Evolutionary conservation across 1,140 invertebrate genomes (phyloP), one percentile per base, ranked within the genome.

Genomic region (Habropoda laboriosa): DNA sequence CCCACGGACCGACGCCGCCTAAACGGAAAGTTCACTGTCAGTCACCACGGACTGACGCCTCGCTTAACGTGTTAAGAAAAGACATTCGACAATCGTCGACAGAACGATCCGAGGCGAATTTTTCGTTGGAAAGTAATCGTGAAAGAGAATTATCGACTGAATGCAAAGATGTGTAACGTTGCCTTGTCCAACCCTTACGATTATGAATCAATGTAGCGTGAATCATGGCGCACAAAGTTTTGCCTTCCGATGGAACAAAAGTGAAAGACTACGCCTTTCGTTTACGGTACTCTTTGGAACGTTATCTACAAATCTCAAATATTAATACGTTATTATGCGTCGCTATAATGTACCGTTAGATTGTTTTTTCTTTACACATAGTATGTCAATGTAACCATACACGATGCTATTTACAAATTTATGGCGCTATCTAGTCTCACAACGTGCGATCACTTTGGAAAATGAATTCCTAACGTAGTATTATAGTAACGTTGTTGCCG

Each of bases 401-500:
- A 71, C 27, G 49, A 55, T 45, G 70, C 63, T 86, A 85, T 85
- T 81, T 86, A 86, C 83, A 85, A 81, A 81, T 85, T n/a, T 51
- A 73, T 49, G 30, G 32, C 58, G 68, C 79, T 86, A 86, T 85
- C 79, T 86, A 85, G 51, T 73, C 42, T 81, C 68, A 81, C 64
- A 70, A 57, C 63, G 74, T 66, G 68, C 71, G 55, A 81, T 75
- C 79, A 61, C 45, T 45, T 64, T 51, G 72, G n/a, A 66, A 24
- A 58, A 57, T 63, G 53, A 49, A 73, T 30, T 38, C 27, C 27
- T 47, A 68, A 64, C 3, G 12, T n/a, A 49, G 18, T 73, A 77
- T n/a, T 42, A 40, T 81, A 63, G 21, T 80, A 75, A 76, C 66
- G 12, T 45, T 30, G 35, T 40, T 18, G 7, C 51, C 64, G 30